Percentiles rank a stretch among this genome's conserved stretches.
Conservation (phyloP, 2,888 invertebrate species). For the Andrena minutula region DNA sequence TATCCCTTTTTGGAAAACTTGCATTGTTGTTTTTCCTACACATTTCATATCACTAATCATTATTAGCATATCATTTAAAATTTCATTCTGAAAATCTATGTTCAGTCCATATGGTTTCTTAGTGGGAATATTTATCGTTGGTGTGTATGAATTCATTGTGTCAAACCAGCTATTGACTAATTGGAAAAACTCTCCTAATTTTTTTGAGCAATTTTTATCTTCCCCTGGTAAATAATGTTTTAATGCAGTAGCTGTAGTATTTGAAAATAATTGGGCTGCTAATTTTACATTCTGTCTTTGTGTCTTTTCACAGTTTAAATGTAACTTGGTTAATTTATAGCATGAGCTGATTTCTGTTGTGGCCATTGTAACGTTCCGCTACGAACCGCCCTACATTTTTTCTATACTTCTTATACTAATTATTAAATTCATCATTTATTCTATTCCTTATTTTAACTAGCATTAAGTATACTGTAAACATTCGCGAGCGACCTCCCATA, state of each 20-base stretch:
- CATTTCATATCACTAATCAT: not conserved
- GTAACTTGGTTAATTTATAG: constrained; percentile 1
- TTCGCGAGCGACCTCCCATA: no score
- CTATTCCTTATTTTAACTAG: no score
- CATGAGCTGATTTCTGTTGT: constrained; percentile 3
- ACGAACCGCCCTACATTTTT: no score
- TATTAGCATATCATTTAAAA: constrained; percentile 2
- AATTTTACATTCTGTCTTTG: constrained; percentile 4
- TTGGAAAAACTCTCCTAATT: constrained; percentile 1
- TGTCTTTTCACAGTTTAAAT: not conserved
- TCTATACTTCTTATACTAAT: no score
- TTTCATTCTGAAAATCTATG: constrained; percentile 2
- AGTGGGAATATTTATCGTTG: not conserved
- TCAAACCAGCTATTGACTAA: constrained; percentile 4
- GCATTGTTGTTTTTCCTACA: constrained; percentile 1
- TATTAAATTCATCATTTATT: no score
- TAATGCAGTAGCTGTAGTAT: not conserved
- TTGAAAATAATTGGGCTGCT: constrained; percentile 2
- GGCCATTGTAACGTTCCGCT: no score
- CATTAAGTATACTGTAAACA: no score
- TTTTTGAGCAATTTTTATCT: not conserved
- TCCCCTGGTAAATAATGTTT: not conserved
- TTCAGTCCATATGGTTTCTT: constrained; percentile 4
- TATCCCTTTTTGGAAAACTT: constrained; percentile 2
- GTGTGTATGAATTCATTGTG: constrained; percentile 2